phyloP scores from a whole-genome alignment of 2,113 vertebrate species.

The Thalassoma bifasciatum region DNA sequence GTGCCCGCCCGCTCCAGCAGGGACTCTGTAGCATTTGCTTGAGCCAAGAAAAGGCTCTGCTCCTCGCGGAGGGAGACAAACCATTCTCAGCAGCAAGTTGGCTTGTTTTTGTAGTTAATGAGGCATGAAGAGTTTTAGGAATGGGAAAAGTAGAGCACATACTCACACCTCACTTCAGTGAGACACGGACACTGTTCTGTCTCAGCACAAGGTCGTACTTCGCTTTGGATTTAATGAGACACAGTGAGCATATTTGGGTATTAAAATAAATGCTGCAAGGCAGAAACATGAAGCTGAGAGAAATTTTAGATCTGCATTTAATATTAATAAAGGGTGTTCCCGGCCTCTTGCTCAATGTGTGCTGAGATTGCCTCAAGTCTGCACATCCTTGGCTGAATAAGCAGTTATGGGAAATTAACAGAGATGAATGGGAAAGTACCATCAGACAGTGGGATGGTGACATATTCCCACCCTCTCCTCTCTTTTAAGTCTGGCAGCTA shows the following conservation, averaged over 20 bases:
- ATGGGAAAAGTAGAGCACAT: constrained; percentile 61
- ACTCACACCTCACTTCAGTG: constrained; percentile 45
- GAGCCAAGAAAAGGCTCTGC: constrained; percentile 52
- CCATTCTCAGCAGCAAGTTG: constrained; percentile 64
- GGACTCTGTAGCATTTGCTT: constrained; percentile 38
- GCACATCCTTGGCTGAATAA: constrained; percentile 15
- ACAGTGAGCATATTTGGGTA: constrained; percentile 30
- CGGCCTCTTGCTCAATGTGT: constrained; percentile 18
- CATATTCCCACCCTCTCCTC: neutral
- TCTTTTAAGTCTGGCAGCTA: neutral
- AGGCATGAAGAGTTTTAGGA: constrained; percentile 70
- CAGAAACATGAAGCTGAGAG: constrained; percentile 41
- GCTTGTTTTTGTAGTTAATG: constrained; percentile 70
- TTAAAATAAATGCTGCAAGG: constrained; percentile 48
- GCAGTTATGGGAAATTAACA: neutral
- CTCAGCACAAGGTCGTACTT: constrained; percentile 52
- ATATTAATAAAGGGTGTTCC: constrained; percentile 59
- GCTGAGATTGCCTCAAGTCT: constrained; percentile 25
- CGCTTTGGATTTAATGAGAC: constrained; percentile 55
- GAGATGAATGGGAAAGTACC: neutral
- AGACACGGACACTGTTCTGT: constrained; percentile 49
- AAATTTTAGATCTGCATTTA: constrained; percentile 56
- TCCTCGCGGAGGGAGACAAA: constrained; percentile 46
- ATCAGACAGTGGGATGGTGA: neutral
- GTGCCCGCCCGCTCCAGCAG: constrained; percentile 39